phyloP scores from a whole-genome alignment of 2,113 vertebrate species.

The Vanacampus margaritifer region DNA sequence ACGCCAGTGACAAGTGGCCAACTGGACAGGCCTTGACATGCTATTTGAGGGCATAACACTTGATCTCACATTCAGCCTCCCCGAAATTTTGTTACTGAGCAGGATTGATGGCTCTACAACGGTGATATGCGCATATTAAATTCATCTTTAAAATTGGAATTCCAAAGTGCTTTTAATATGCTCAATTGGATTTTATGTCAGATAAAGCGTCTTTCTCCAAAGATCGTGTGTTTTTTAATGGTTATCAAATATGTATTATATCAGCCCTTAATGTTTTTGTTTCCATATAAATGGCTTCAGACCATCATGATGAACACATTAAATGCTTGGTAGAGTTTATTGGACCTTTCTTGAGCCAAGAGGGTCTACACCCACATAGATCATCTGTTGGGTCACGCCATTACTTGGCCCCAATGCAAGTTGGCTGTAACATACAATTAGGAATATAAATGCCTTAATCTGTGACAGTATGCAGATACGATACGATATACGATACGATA shows the following conservation, averaged over 20 bases:
- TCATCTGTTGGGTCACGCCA: too few relatives aligned
- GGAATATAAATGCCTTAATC: too few relatives aligned
- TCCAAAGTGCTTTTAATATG: neutral
- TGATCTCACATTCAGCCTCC: neutral
- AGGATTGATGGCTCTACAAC: neutral
- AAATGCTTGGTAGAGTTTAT: neutral
- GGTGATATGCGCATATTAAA: neutral
- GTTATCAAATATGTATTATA: neutral
- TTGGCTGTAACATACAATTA: too few relatives aligned
- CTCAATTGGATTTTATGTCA: neutral
- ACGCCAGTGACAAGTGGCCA: conserved; percentile 23
- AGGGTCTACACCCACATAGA: too few relatives aligned
- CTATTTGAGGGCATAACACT: conserved; percentile 10
- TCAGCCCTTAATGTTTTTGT: neutral
- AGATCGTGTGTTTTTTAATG: neutral
- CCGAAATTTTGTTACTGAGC: neutral
- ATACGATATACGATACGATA: too few relatives aligned
- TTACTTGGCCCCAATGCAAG: too few relatives aligned
- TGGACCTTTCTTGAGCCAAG: neutral
- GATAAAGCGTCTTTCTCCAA: neutral
- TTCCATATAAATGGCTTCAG: neutral
- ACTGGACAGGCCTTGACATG: conserved; percentile 25
- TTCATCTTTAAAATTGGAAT: neutral
- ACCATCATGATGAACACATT: too few relatives aligned
- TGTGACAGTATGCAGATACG: too few relatives aligned